Conservation (phyloP, 2,113 vertebrate genomes). For the Cyprichromis sp. region DNA sequence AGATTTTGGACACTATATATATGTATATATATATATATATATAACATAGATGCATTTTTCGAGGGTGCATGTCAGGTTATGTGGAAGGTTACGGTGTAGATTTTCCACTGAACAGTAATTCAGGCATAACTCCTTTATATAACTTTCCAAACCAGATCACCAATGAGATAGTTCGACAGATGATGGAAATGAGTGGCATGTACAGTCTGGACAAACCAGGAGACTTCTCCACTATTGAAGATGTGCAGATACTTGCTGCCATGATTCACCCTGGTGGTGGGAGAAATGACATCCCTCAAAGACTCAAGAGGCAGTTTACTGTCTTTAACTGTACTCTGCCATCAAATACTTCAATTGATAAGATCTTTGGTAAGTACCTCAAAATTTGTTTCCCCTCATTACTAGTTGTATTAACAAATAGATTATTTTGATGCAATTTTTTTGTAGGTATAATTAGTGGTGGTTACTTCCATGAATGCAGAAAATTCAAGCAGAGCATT, state of each 20-base stretch:
- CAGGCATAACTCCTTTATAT: not conserved
- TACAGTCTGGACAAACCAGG: slow-evolving; percentile 88
- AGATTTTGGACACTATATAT: too few species aligned
- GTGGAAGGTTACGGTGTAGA: not conserved
- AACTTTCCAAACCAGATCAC: slow-evolving; percentile 73
- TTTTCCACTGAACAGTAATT: not conserved
- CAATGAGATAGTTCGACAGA: slow-evolving; percentile 85
- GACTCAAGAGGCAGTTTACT: slow-evolving; percentile 86
- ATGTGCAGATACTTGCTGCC: slow-evolving; percentile 84
- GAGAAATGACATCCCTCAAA: slow-evolving; percentile 86
- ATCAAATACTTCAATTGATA: slow-evolving; percentile 83
- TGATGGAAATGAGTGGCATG: slow-evolving; percentile 87
- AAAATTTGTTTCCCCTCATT: not conserved
- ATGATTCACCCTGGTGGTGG: slow-evolving; percentile 92
- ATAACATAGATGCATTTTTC: not conserved
- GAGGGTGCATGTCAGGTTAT: not conserved
- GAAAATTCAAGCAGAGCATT: slow-evolving; percentile 69
- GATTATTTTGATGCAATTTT: not conserved
- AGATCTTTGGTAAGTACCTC: slow-evolving; percentile 81
- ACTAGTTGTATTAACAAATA: not conserved
- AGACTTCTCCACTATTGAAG: slow-evolving; percentile 82
- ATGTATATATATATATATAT: too few species aligned
- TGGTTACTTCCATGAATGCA: slow-evolving; percentile 78
- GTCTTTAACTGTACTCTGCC: slow-evolving; percentile 87
- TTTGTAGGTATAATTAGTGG: slow-evolving; percentile 74